A percentile compares a stretch with the other conserved stretches of the same genome.
Conservation (phyloP, 2,113 vertebrate species). For the Albula glossodonta region DNA sequence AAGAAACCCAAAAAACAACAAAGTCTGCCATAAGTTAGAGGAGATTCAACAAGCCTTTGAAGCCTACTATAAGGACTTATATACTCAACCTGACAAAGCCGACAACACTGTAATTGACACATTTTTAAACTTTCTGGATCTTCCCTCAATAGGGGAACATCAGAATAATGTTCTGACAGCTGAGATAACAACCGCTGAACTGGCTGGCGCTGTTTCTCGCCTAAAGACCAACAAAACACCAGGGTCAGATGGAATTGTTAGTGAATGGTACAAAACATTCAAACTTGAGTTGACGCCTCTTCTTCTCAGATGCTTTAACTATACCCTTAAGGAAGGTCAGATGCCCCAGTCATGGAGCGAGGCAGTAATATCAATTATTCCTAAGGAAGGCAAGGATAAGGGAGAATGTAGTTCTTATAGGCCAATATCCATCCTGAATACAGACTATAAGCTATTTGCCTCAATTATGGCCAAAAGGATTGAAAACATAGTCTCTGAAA, state of each 20-base stretch:
- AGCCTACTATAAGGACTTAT: no score
- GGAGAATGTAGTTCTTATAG: neutral
- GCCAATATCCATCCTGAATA: neutral
- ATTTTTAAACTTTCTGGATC: no score
- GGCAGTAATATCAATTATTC: neutral
- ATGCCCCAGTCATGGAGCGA: neutral
- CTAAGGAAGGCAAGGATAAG: neutral
- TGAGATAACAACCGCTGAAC: no score
- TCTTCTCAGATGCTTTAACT: neutral
- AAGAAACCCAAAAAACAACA: neutral
- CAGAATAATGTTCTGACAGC: no score
- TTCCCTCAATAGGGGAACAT: no score
- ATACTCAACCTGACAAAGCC: neutral
- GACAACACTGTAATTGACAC: no score
- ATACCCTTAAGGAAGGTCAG: neutral
- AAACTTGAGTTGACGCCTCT: neutral
- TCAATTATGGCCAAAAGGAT: neutral
- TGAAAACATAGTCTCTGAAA: neutral
- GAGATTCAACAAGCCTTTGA: neutral
- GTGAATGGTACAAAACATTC: neutral
- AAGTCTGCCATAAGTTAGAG: neutral
- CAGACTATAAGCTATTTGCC: neutral
- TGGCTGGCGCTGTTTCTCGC: no score
- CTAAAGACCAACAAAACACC: no score
- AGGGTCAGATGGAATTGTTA: neutral